Base-by-base conservation (phyloP, 2,888 invertebrate genomes). In the Amphipoea oculea region DNA sequence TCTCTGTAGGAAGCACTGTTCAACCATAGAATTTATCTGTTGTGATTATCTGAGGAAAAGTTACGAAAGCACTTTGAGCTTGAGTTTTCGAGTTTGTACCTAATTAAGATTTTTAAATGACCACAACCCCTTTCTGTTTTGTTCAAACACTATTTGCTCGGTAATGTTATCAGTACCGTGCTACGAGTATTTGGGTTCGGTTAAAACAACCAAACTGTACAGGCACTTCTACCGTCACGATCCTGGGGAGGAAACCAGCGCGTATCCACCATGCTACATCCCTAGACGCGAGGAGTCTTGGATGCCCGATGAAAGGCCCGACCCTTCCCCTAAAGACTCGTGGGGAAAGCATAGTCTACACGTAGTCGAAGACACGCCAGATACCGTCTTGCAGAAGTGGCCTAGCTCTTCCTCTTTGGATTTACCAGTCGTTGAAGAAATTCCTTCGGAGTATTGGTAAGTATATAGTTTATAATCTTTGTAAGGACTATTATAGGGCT, bases 151-250 rank as follows among this genome's bases (percentile, higher is more conserved):
- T 12, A 48, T 54, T 45, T 45, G 11, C 45, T 11, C 2, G 42
- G 42, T 42, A 42, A 9, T 42, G 42, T 7, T 42, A 42, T 7
- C 42, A 42, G 36, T 36, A 36, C 36, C 36, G 36, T 42, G 1
- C 9, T n/a, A 29, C 29, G 29, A 29, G 29, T 29, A 40, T 54
- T 20, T 48, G 40, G 14, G 57, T 40, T 23, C 4, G 17, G 11
- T n/a, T 66, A 3, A 14, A 51, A 51, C 42, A 23, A 2, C 2
- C 4, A 14, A n/a, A 70, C 14, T 40, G 4, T 73, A 9, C 75
- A 95, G 96, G 96, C 91, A 95, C 51, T 96, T 95, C 88, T 97
- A 94, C 83, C 95, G 95, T 0, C 97, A 97, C 88, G 97, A 97
- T 79, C 96, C 96, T 0, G 97, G 97, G 0, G 96, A 96, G 76